Conservation (phyloP, 2,888 invertebrate species). For the Apodemia zela region DNA sequence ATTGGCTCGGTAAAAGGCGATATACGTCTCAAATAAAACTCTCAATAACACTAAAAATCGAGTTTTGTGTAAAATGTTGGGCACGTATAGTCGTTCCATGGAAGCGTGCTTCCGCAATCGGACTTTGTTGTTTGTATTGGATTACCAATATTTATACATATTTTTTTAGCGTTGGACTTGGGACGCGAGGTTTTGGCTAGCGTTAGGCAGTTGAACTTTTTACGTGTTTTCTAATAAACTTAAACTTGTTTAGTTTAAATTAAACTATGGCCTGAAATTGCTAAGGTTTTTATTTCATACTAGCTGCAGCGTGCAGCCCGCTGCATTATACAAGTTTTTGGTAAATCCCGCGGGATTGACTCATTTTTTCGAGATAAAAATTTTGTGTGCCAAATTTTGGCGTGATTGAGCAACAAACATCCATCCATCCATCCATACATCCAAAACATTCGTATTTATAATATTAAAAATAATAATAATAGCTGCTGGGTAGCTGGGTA, state of each 20-base stretch:
- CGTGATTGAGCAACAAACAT: too few relatives aligned
- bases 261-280: too few relatives aligned
- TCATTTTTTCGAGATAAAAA: too few relatives aligned
- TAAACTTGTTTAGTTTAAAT: not conserved
- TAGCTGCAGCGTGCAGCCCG: too few relatives aligned
- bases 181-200: not conserved
- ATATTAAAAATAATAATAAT: too few relatives aligned
- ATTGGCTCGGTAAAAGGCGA: not conserved
- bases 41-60: slow-evolving; percentile 6
- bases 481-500: too few relatives aligned
- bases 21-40: not conserved
- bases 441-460: too few relatives aligned
- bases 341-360: too few relatives aligned
- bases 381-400: too few relatives aligned
- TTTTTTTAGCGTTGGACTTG: not conserved
- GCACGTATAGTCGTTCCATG: not conserved
- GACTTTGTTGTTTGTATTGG: slow-evolving; percentile 1
- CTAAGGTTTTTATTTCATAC: too few relatives aligned
- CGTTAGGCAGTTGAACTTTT: not conserved
- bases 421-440: too few relatives aligned
- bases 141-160: slow-evolving; percentile 1
- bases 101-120: not conserved
- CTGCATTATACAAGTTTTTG: too few relatives aligned
- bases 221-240: not conserved
- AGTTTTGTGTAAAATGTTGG: not conserved